These are phyloP conservation scores for Trypoxylus dichotomus DNA, from an alignment of 1,140 invertebrate species.

Conservation along the genomic window DNA sequence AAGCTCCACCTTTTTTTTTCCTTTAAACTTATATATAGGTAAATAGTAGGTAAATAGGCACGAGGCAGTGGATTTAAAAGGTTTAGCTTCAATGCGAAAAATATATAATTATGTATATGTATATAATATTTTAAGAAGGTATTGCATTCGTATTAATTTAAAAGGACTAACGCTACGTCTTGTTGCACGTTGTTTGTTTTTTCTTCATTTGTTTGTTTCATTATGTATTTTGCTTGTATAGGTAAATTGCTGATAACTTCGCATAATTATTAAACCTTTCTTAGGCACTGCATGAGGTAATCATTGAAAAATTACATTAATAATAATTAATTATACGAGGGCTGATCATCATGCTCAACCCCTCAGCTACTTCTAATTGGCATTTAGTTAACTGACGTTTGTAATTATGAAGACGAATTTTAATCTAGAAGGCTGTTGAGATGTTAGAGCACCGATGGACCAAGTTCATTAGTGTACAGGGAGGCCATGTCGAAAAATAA, in stretches of 20 bases:
- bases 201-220: slow-evolving; percentile 42
- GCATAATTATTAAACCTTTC: slow-evolving; percentile 31
- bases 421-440: too few species aligned
- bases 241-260: not conserved
- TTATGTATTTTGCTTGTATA: slow-evolving; percentile 31
- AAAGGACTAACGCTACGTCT: not conserved
- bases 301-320: slow-evolving; percentile 23
- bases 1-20: not conserved
- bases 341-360: too few species aligned
- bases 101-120: not conserved
- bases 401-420: too few species aligned
- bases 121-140: not conserved
- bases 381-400: too few species aligned
- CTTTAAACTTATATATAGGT: slow-evolving; percentile 5
- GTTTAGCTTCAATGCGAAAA: slow-evolving; percentile 2
- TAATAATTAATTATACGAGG: slow-evolving; percentile 28
- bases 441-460: too few species aligned
- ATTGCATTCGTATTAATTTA: not conserved
- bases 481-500: too few species aligned
- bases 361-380: too few species aligned
- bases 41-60: slow-evolving; percentile 22
- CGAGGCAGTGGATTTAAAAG: slow-evolving; percentile 12
- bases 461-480: too few species aligned
- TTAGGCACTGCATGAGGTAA: slow-evolving; percentile 53
- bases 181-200: slow-evolving; percentile 2